Base-by-base conservation (phyloP, 2,888 invertebrate species). In the Ophion ventricosus region DNA sequence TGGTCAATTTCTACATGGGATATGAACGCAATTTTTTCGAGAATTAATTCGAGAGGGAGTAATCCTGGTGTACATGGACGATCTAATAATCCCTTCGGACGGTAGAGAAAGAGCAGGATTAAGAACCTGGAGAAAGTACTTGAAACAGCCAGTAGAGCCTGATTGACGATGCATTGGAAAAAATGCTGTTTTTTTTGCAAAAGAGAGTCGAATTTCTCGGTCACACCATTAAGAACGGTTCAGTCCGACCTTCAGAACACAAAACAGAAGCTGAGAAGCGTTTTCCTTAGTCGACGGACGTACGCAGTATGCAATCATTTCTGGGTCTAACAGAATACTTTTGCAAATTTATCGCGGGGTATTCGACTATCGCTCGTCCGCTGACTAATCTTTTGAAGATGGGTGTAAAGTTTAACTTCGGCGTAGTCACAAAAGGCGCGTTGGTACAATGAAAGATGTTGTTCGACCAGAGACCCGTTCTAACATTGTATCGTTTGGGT, bases 161-260 rank as follows among this genome's bases (percentile, higher is more conserved):
- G 87, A 0, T 29, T 89, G n/a, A 70, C 29, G 61, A 85, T 89
- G 7, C 88, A 88, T 63, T 88, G 87, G 85, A 56, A 82, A 40
- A 88, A 88, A 59, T 88, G 87, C 67, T 61, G 76, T 5, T 83
- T 89, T n/a, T n/a, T 63, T 49, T 87, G 17, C 63, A 83, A 29
- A 70, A 8, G 3, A 82, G 54, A 23, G 85, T 89, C 1, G 87
- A 89, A 49, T 89, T 82, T 56, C 29, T 88, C 2, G 88, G 87
- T 2, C 80, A 87, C 61, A 54, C 59, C 64, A 84, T 75, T 4
- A 56, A 64, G 14, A 17, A 20, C 17, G 86, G 86, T 11, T 35
- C 43, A 0, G 64, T 87, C 10, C 59, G 63, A 8, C 88, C 89
- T 0, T 86, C 87, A 0, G 86, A 84, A 61, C 35, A 23, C n/a